Conservation (phyloP, 2,888 invertebrate species). For the Drosophila niveifrons region DNA sequence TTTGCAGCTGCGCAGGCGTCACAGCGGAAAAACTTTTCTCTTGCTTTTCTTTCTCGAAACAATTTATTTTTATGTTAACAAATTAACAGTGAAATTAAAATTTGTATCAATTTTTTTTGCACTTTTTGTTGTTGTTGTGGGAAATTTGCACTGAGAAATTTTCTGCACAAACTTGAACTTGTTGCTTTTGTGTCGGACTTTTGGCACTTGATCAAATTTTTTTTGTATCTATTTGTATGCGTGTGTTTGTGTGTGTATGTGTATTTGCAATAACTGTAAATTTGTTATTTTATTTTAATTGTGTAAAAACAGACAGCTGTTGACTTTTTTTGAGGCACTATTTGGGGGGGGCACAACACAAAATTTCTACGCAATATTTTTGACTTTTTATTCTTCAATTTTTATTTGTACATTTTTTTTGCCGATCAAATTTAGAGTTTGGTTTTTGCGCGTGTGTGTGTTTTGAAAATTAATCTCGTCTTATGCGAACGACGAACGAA, state of each 20-base stretch:
- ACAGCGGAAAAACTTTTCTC: slow-evolving; percentile 7
- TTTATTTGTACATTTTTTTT: background rate
- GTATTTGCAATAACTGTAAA: slow-evolving; percentile 42
- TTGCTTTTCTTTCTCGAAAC: slow-evolving; percentile 1
- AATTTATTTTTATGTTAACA: slow-evolving; percentile 7
- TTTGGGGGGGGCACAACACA: slow-evolving; percentile 30
- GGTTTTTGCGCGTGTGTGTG: slow-evolving; percentile 30
- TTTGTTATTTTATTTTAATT: slow-evolving; percentile 24
- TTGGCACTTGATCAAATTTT: slow-evolving; percentile 54
- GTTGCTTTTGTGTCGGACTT: slow-evolving; percentile 18
- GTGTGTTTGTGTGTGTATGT: slow-evolving; percentile 17
- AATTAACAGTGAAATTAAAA: background rate
- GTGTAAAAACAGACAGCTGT: slow-evolving; percentile 11
- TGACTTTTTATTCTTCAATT: slow-evolving; percentile 1
- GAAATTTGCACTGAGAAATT: slow-evolving; percentile 5
- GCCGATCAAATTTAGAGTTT: slow-evolving; percentile 12
- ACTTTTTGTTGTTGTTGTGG: slow-evolving; percentile 12
- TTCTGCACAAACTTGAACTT: slow-evolving; percentile 17
- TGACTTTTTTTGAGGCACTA: slow-evolving; percentile 29
- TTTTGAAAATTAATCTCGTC: slow-evolving; percentile 31
- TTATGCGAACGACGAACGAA: slow-evolving; percentile 40
- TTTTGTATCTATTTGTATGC: slow-evolving; percentile 22
- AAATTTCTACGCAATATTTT: background rate
- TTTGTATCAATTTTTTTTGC: slow-evolving; percentile 12
- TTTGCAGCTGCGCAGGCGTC: slow-evolving; percentile 76